Conservation (phyloP, 2,888 invertebrate species). For the Diaphora mendica region DNA sequence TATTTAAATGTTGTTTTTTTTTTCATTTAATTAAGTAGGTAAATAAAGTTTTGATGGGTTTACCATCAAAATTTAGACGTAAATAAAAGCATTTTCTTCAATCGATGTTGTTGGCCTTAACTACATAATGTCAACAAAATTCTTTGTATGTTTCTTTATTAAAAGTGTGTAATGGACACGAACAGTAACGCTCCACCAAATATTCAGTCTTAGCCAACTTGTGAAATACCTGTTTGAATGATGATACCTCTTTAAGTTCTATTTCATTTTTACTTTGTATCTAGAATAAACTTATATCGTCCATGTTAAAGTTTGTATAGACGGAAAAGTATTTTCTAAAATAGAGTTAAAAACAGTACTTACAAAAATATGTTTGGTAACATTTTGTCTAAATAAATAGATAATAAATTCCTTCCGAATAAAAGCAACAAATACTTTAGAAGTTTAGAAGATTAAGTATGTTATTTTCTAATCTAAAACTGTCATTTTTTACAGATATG, state of each 20-base stretch:
- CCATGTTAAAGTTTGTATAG: background rate
- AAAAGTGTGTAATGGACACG: background rate
- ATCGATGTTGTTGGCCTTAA: too few species aligned
- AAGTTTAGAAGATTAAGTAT: too few species aligned
- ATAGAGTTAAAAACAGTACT: background rate
- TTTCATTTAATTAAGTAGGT: too few species aligned
- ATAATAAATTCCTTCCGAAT: background rate
- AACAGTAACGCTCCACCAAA: background rate
- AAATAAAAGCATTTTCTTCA: too few species aligned
- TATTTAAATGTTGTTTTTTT: too few species aligned
- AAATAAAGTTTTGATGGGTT: too few species aligned
- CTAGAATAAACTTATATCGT: background rate
- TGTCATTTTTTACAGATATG: slow-evolving; percentile 87
- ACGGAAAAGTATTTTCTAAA: background rate
- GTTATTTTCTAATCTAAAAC: background rate
- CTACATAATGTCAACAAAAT: background rate
- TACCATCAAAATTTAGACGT: too few species aligned
- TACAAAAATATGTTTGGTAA: background rate
- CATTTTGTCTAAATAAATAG: background rate
- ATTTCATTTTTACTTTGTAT: background rate
- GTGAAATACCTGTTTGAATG: background rate
- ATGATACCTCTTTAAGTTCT: too few species aligned
- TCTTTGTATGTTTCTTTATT: background rate
- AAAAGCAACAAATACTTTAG: background rate
- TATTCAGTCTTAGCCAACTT: background rate